These are phyloP conservation scores for Istiophorus platypterus DNA, from an alignment of 2,113 vertebrate genomes.

Conservation along the genomic window DNA sequence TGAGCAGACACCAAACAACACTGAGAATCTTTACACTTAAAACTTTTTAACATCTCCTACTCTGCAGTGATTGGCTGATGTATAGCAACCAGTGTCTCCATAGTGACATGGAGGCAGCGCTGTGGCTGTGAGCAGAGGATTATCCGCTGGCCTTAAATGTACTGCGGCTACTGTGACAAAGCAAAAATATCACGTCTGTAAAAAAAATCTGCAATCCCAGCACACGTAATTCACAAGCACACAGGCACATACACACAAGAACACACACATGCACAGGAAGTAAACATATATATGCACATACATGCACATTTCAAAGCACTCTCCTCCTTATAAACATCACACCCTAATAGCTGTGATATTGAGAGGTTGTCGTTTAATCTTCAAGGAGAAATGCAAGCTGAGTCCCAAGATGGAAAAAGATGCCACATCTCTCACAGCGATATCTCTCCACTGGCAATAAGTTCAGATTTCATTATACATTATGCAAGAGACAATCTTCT, in stretches of 20 bases:
- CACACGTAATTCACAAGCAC: neutral
- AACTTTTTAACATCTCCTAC: constrained; percentile 51
- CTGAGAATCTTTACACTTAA: constrained; percentile 7
- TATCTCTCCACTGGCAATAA: constrained; percentile 70
- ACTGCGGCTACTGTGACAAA: constrained; percentile 38
- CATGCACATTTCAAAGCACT: neutral
- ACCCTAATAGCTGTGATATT: constrained; percentile 69
- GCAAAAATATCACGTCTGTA: constrained; percentile 31
- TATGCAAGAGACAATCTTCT: constrained; percentile 79
- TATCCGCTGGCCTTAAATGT: constrained; percentile 56
- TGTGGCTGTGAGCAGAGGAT: constrained; percentile 43
- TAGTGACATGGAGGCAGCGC: constrained; percentile 72
- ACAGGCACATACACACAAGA: neutral
- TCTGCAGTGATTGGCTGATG: constrained; percentile 69
- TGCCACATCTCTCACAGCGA: constrained; percentile 55
- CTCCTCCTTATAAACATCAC: constrained; percentile 33
- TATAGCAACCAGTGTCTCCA: constrained; percentile 78
- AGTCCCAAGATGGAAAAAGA: constrained; percentile 60
- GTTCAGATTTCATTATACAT: constrained; percentile 78
- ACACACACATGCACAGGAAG: neutral
- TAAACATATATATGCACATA: constrained; percentile 13
- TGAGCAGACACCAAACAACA: constrained; percentile 13
- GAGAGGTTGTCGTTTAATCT: constrained; percentile 71
- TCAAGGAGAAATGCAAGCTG: constrained; percentile 69
- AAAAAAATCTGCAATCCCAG: constrained; percentile 13